Evolutionary conservation across 2,797 vertebrate species (phyloP).

Genomic region (Trematomus bernacchii): DNA sequence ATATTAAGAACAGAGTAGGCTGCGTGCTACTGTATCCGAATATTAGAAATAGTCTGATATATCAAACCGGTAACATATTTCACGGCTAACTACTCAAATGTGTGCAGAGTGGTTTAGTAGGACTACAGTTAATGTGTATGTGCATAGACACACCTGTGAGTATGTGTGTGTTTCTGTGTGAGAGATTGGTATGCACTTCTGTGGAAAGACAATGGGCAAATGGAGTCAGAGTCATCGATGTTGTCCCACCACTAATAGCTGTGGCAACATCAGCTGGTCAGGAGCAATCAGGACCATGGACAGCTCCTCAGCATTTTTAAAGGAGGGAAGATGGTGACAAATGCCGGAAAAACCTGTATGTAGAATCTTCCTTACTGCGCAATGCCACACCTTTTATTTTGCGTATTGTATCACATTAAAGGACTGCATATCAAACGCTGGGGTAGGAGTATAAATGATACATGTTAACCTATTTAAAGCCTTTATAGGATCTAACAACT

Average conservation of each 20-base stretch:
- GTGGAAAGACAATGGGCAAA: slow-evolving; percentile 36
- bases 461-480: not conserved
- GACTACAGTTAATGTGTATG: slow-evolving; percentile 5
- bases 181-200: slow-evolving; percentile 20
- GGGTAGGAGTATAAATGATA: not conserved
- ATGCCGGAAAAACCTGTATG: not conserved
- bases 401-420: not conserved
- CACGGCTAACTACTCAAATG: slow-evolving; percentile 5
- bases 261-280: slow-evolving; percentile 29
- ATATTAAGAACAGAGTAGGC: not conserved
- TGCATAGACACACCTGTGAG: not conserved
- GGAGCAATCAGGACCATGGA: slow-evolving; percentile 49
- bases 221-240: slow-evolving; percentile 35
- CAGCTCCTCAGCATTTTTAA: slow-evolving; percentile 43
- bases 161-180: slow-evolving; percentile 1
- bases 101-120: slow-evolving; percentile 14
- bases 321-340: not conserved
- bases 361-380: not conserved
- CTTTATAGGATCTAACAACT: not conserved
- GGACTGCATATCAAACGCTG: not conserved
- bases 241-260: slow-evolving; percentile 37
- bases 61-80: slow-evolving; percentile 17
- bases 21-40: slow-evolving; percentile 7
- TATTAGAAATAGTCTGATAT: slow-evolving; percentile 16
- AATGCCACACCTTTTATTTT: not conserved